Conservation (phyloP, 2,113 vertebrate species). For the Brachypodius melanocephalos region DNA sequence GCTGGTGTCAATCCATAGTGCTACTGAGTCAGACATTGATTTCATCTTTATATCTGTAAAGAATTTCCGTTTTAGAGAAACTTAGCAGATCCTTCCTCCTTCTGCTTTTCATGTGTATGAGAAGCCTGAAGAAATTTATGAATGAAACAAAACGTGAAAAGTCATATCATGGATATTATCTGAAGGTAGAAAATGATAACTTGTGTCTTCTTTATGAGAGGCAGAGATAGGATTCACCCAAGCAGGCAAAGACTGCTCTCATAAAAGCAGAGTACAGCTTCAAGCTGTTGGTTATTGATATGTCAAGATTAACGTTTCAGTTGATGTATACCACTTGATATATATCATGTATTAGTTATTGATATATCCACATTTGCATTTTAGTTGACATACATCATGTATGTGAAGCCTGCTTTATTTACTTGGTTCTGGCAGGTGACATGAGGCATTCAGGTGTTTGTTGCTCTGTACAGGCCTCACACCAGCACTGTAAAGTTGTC, state of each 20-base stretch:
- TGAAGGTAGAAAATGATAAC: neutral
- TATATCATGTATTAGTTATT: neutral
- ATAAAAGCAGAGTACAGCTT: neutral
- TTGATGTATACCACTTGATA: neutral
- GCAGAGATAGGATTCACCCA: neutral
- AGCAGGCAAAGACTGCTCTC: neutral
- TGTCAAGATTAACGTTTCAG: accelerated
- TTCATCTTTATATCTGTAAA: neutral
- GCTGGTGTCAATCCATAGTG: neutral
- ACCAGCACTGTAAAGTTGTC: neutral
- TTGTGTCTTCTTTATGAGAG: neutral
- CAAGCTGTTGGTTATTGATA: neutral
- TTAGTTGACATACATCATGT: neutral
- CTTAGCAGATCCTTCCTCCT: neutral
- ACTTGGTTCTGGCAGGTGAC: neutral
- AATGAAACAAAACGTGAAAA: neutral
- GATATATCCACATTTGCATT: neutral
- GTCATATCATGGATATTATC: neutral
- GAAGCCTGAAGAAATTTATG: neutral
- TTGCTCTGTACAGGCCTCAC: neutral
- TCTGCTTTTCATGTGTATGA: neutral
- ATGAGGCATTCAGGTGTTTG: neutral
- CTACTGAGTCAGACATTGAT: neutral
- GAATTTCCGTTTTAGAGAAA: neutral
- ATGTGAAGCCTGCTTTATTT: neutral